A percentile compares a stretch with the other conserved stretches of the same genome.
Conservation (phyloP, 2,113 vertebrate genomes). For the Ochotona princeps region DNA sequence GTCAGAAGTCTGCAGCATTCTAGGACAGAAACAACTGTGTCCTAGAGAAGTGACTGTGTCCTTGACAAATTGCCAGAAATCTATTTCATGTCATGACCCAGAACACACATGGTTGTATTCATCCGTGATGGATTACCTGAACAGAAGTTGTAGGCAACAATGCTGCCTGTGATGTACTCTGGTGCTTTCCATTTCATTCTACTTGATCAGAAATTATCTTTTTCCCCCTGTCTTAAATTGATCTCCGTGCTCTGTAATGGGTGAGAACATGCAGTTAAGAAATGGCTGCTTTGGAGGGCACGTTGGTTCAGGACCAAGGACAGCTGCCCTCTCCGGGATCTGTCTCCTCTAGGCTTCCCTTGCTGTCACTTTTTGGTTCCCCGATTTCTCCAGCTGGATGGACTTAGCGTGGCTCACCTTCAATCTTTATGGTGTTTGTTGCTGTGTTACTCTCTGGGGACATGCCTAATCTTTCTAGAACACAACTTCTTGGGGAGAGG, state of each 20-base stretch:
- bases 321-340: neutral
- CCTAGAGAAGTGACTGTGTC: neutral
- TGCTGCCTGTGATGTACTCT: neutral
- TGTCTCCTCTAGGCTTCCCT: fast-evolving
- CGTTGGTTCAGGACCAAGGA: slow-evolving; percentile 46
- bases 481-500: neutral
- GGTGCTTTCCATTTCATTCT: neutral
- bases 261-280: neutral
- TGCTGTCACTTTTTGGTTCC: neutral
- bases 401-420: neutral
- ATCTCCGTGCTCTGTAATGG: neutral
- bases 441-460: neutral
- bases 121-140: neutral
- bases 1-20: neutral
- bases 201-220: neutral
- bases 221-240: neutral
- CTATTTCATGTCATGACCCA: neutral
- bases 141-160: neutral
- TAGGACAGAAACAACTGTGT: neutral
- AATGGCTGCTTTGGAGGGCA: neutral
- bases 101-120: neutral
- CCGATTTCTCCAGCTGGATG: neutral
- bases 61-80: neutral
- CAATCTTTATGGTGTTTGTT: neutral
- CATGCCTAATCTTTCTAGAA: neutral